Percentiles rank a stretch among this genome's conserved stretches.
Evolutionary conservation across 1,140 invertebrate genomes (phyloP).

Genomic region (Tyrophagus putrescentiae): DNA sequence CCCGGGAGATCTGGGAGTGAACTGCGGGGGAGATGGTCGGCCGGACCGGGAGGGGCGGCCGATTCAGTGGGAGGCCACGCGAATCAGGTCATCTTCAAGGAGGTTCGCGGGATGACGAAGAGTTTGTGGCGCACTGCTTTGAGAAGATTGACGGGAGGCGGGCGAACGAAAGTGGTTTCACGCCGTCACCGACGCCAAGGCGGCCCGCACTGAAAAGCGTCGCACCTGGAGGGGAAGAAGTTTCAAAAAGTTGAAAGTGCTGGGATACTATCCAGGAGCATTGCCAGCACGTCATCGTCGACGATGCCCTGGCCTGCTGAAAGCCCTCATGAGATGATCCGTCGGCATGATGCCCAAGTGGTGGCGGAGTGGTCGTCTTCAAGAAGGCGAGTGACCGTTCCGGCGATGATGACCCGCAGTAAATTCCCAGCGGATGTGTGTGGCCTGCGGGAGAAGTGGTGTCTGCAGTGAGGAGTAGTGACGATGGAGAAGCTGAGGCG

Average conservation of each 20-base stretch:
- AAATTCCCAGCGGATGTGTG: no score
- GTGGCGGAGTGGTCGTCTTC: no score
- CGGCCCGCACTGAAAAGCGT: neutral
- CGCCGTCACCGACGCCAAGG: neutral
- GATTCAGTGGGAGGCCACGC: neutral
- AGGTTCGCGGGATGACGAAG: neutral
- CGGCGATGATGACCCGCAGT: no score
- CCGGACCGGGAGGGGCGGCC: neutral
- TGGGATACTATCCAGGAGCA: slow-evolving; percentile 7
- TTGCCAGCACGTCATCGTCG: no score
- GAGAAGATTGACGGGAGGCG: slow-evolving; percentile 1
- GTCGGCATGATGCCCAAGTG: no score
- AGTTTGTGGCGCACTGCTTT: neutral
- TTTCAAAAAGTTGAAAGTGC: slow-evolving; percentile 4
- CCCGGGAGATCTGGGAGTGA: neutral
- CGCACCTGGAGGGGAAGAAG: neutral
- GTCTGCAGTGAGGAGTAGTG: no score
- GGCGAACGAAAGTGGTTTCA: neutral
- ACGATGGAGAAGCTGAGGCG: no score
- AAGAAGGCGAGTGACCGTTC: no score
- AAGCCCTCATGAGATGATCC: no score
- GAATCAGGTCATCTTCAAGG: neutral
- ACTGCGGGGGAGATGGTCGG: neutral
- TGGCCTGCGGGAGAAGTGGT: no score
- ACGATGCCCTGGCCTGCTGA: no score